Percentiles rank a stretch among this genome's conserved stretches.
Evolutionary conservation across 2,888 invertebrate species (phyloP).

Genomic region (Cephus spinipes): DNA sequence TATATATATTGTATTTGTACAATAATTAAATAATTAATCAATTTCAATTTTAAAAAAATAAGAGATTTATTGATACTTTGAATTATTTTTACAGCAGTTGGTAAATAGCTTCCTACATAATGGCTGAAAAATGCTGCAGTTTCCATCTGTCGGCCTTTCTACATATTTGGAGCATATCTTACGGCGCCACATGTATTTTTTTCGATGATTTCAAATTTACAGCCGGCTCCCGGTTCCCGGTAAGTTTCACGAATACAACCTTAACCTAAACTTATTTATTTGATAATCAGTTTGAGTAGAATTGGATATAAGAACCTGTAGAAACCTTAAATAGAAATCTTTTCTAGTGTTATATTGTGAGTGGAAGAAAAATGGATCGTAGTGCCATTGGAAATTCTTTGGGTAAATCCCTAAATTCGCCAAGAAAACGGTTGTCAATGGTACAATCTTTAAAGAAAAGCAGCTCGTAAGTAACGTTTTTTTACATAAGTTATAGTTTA

Average conservation of each 20-base stretch:
- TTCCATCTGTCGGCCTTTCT: background rate
- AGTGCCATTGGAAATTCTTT: slow-evolving; percentile 42
- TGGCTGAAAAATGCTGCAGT: background rate
- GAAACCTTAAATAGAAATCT: too few relatives aligned
- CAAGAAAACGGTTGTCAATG: slow-evolving; percentile 58
- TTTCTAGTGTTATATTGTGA: background rate
- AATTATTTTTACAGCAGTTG: background rate
- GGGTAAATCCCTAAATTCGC: slow-evolving; percentile 51
- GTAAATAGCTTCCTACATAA: background rate
- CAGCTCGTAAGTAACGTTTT: slow-evolving; percentile 50
- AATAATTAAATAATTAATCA: background rate
- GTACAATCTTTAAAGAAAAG: slow-evolving; percentile 60
- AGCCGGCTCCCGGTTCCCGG: background rate
- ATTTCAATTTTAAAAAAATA: background rate
- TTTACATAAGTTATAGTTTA: background rate
- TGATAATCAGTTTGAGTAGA: too few relatives aligned
- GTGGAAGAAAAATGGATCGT: slow-evolving; percentile 33
- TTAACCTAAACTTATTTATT: too few relatives aligned
- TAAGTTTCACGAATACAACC: background rate
- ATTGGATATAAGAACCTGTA: too few relatives aligned
- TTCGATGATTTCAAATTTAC: background rate
- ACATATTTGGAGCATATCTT: background rate
- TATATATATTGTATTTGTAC: background rate
- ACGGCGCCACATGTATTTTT: background rate
- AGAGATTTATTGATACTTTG: background rate